Percentiles rank a stretch among this genome's conserved stretches.
Evolutionary conservation across 2,888 invertebrate species (phyloP).

Genomic region (Gerris lacustris): DNA sequence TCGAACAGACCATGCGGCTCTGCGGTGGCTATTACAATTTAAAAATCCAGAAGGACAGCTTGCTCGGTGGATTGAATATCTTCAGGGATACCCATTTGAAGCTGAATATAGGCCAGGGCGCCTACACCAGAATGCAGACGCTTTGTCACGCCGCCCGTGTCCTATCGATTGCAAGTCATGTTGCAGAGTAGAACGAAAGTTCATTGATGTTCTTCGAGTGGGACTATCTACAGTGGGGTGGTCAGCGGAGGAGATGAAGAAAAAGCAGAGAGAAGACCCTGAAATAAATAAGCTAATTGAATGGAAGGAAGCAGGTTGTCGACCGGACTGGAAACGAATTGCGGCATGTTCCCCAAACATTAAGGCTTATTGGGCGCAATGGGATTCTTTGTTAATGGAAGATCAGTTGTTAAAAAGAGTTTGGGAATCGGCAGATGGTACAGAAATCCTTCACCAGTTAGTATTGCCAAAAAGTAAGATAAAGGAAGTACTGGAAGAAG

Average conservation of each 20-base stretch:
- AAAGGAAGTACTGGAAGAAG: slow-evolving; percentile 22
- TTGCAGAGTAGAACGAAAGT: neutral
- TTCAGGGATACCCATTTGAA: neutral
- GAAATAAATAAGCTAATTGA: slow-evolving; percentile 1
- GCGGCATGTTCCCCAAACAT: neutral
- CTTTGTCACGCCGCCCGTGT: slow-evolving; percentile 28
- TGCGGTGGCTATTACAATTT: slow-evolving; percentile 7
- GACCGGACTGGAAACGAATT: neutral
- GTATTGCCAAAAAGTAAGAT: slow-evolving; percentile 22
- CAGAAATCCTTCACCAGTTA: slow-evolving; percentile 20
- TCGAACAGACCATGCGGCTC: neutral
- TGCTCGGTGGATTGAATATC: slow-evolving; percentile 3
- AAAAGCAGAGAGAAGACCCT: slow-evolving; percentile 1
- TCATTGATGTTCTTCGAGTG: neutral
- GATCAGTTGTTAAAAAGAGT: slow-evolving; percentile 20
- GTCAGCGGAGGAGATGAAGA: neutral
- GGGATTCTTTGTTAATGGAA: slow-evolving; percentile 24
- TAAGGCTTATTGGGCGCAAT: slow-evolving; percentile 4
- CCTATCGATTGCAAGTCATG: slow-evolving; percentile 14
- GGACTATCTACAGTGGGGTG: neutral
- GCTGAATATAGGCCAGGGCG: slow-evolving; percentile 20
- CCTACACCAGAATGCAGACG: slow-evolving; percentile 29
- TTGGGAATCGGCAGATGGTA: slow-evolving; percentile 16
- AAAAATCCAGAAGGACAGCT: slow-evolving; percentile 11
- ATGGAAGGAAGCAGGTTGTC: neutral